Conservation (phyloP, 2,888 invertebrate genomes). For the Blastobasis lacticolella region DNA sequence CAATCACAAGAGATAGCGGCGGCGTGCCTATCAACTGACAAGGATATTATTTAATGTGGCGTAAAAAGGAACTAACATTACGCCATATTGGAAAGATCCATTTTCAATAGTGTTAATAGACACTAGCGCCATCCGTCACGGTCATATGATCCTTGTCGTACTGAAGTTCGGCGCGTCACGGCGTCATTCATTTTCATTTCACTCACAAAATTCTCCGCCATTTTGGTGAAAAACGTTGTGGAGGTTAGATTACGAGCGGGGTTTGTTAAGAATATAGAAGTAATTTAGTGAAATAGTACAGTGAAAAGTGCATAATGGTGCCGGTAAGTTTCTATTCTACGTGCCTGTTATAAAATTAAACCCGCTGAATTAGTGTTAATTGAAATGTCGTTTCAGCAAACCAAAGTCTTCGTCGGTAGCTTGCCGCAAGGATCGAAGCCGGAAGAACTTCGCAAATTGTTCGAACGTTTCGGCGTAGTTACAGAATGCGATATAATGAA, state of each 20-base stretch:
- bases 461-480: constrained; percentile 90
- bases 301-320: constrained; percentile 39
- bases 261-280: too few species aligned
- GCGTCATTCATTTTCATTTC: background rate
- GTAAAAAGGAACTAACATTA: too few species aligned
- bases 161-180: background rate
- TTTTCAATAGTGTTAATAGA: too few species aligned
- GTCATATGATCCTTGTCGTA: too few species aligned
- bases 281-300: background rate
- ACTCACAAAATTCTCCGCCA: background rate
- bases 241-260: too few species aligned
- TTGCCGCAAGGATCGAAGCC: constrained; percentile 88
- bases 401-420: constrained; percentile 95
- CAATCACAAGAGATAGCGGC: too few species aligned
- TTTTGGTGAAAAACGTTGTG: too few species aligned
- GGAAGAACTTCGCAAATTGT: constrained; percentile 86
- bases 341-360: background rate
- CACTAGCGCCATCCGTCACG: too few species aligned
- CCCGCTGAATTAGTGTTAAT: too few species aligned
- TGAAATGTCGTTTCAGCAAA: constrained; percentile 68
- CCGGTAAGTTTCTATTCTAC: constrained; percentile 46
- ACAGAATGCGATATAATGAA: constrained; percentile 96
- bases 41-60: too few species aligned
- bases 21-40: too few species aligned
- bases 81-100: too few species aligned